These are phyloP conservation scores for Anisognathus igniventris DNA, from an alignment of 2,797 vertebrate genomes.

Conservation along the genomic window DNA sequence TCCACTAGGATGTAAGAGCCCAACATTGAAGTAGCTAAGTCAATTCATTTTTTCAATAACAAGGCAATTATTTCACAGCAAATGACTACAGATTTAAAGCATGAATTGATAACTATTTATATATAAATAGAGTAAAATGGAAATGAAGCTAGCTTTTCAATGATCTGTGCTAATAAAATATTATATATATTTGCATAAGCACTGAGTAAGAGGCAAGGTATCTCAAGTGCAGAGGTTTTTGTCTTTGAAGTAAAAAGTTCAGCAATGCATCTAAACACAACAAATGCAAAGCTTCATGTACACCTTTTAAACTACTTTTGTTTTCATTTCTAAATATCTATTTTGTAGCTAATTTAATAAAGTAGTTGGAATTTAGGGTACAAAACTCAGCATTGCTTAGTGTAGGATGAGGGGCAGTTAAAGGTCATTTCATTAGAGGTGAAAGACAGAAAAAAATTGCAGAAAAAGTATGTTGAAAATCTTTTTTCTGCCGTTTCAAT, in stretches of 20 bases:
- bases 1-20: not conserved
- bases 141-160: conserved; percentile 7
- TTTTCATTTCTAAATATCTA: conserved; percentile 65
- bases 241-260: conserved; percentile 38
- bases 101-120: not conserved
- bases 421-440: conserved; percentile 70
- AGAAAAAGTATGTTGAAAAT: conserved; percentile 65
- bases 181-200: conserved; percentile 20
- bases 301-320: conserved; percentile 51
- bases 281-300: conserved; percentile 25
- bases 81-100: not conserved
- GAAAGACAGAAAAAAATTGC: conserved; percentile 70
- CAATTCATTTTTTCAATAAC: conserved; percentile 38
- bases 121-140: not conserved
- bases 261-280: conserved; percentile 51
- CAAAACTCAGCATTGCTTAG: conserved; percentile 60
- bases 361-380: conserved; percentile 48
- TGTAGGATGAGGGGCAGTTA: conserved; percentile 58
- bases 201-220: not conserved
- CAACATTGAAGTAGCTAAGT: not conserved
- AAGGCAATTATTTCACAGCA: conserved; percentile 31
- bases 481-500: conserved; percentile 66
- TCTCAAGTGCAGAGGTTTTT: not conserved
- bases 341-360: conserved; percentile 74
- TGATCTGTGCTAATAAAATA: conserved; percentile 20